A percentile compares a stretch with the other conserved stretches of the same genome.
phyloP scores from a whole-genome alignment of 2,113 vertebrate species.

The Indicator maculatus region DNA sequence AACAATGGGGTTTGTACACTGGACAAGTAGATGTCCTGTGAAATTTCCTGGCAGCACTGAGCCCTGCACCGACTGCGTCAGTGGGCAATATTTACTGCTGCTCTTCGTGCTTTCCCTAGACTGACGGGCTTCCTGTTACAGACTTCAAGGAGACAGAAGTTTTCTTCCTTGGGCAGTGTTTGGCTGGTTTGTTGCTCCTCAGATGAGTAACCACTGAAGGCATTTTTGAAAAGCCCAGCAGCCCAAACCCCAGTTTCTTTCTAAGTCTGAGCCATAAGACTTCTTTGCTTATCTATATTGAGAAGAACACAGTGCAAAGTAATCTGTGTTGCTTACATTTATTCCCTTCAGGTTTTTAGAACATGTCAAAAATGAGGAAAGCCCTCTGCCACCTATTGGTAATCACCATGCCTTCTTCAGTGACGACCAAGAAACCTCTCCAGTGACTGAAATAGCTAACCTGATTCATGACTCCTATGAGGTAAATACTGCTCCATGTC shows the following conservation, averaged over 20 bases:
- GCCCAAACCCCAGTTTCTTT: neutral
- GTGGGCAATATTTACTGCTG: neutral
- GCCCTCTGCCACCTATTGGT: slow-evolving; percentile 72
- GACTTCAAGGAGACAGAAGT: slow-evolving; percentile 25
- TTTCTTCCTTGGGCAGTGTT: slow-evolving; percentile 26
- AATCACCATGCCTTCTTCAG: slow-evolving; percentile 79
- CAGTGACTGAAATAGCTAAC: slow-evolving; percentile 83
- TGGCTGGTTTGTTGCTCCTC: neutral
- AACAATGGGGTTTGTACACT: neutral
- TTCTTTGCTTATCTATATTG: neutral
- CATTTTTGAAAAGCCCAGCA: neutral
- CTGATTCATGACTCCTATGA: slow-evolving; percentile 90
- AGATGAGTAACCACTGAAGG: neutral
- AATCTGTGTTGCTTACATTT: neutral
- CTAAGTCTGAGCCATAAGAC: neutral
- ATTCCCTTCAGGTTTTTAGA: slow-evolving; percentile 88
- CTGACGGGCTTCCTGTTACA: neutral
- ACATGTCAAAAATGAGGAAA: slow-evolving; percentile 85
- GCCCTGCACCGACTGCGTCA: neutral
- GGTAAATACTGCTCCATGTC: slow-evolving; percentile 67
- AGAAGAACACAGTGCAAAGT: neutral
- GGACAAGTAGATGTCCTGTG: neutral
- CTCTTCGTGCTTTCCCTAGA: neutral
- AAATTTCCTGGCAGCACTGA: slow-evolving; percentile 1
- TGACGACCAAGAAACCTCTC: slow-evolving; percentile 63